A percentile compares a stretch with the other conserved stretches of the same genome.
Evolutionary conservation across 2,888 invertebrate genomes (phyloP).

Genomic region (Mimachlamys varia): DNA sequence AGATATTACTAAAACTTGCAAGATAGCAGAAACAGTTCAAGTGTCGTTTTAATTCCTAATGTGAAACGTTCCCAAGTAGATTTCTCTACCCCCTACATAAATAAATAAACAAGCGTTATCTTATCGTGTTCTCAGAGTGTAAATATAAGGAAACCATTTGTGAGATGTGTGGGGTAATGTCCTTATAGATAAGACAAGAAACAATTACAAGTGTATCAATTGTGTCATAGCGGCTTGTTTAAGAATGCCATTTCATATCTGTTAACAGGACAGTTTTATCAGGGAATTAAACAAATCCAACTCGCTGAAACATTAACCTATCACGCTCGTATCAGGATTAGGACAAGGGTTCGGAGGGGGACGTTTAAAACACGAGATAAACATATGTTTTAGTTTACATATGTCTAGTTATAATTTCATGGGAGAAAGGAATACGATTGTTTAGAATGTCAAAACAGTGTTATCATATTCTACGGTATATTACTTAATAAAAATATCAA

Average conservation of each 20-base stretch:
- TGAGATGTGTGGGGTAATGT: background rate
- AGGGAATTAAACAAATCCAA: background rate
- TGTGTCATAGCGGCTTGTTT: background rate
- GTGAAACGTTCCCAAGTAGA: background rate
- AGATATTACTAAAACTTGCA: background rate
- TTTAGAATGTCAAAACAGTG: conserved; percentile 7
- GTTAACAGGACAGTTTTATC: background rate
- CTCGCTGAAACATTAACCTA: background rate
- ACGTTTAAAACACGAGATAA: background rate
- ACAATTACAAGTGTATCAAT: conserved; percentile 26
- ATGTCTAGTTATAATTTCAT: background rate
- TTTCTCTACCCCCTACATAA: background rate
- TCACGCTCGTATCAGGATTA: background rate
- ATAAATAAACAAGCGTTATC: background rate
- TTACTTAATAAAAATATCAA: background rate
- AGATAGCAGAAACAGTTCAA: background rate
- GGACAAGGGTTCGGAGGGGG: background rate
- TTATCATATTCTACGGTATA: background rate
- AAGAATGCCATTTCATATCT: background rate
- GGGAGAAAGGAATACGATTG: conserved; percentile 21
- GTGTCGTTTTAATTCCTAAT: background rate
- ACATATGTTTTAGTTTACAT: conserved; percentile 28
- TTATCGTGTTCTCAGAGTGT: background rate
- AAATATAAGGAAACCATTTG: background rate
- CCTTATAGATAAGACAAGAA: background rate